Evolutionary conservation across 2,113 vertebrate genomes (phyloP).

Genomic region (Spilogale gracilis): DNA sequence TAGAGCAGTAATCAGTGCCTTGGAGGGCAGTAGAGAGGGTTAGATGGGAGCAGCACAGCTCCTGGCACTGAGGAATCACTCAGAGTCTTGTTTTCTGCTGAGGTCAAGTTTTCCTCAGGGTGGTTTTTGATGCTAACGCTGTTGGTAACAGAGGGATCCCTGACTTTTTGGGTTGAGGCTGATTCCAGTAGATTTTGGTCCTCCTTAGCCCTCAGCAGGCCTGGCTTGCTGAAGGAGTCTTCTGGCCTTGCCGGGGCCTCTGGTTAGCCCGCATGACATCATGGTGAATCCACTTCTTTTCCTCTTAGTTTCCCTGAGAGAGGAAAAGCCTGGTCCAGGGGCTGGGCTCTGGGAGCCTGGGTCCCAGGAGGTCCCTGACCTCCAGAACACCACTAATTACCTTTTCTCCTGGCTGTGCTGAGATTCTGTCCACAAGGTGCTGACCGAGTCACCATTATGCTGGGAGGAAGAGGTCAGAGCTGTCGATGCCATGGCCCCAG

Average conservation of each 20-base stretch:
- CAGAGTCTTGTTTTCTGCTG: not conserved
- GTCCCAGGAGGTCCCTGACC: accelerated
- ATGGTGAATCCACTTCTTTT: not conserved
- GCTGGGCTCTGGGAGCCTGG: not conserved
- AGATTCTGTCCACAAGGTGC: not conserved
- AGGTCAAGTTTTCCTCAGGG: not conserved
- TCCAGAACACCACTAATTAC: not conserved
- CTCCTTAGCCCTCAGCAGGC: not conserved
- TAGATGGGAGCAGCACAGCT: not conserved
- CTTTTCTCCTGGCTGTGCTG: not conserved
- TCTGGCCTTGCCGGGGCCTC: not conserved
- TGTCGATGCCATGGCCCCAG: not conserved
- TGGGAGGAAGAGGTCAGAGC: not conserved
- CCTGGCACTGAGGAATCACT: accelerated
- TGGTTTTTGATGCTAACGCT: not conserved
- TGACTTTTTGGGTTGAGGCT: not conserved
- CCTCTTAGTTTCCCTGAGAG: not conserved
- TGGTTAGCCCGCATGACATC: not conserved
- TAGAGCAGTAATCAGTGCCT: not conserved
- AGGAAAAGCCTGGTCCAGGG: not conserved
- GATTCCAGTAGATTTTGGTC: not conserved
- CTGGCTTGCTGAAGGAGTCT: not conserved
- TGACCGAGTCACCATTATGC: not conserved
- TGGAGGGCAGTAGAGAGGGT: not conserved
- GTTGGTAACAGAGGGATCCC: not conserved